Percentiles rank a stretch among this genome's conserved stretches.
Conservation (phyloP, 2,888 invertebrate genomes). For the Patella pellucida region DNA sequence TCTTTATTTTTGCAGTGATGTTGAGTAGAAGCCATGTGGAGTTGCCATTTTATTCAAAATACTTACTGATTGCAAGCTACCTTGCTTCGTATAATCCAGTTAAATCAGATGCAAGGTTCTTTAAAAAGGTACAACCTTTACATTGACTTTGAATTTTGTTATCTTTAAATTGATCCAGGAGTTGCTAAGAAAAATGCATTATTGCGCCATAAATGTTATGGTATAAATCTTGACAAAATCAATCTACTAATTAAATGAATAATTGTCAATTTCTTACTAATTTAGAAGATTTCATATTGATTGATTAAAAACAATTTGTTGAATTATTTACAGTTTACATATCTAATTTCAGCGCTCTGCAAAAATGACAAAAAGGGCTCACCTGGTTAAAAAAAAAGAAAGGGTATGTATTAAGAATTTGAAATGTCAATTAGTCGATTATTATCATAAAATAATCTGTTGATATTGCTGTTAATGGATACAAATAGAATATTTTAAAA, state of each 20-base stretch:
- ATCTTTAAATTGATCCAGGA: too few relatives aligned
- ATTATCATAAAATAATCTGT: too few relatives aligned
- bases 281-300: too few relatives aligned
- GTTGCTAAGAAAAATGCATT: too few relatives aligned
- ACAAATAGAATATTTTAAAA: too few relatives aligned
- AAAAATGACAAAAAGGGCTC: conserved; percentile 42
- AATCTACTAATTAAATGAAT: too few relatives aligned
- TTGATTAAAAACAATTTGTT: not conserved
- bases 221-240: too few relatives aligned
- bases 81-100: conserved; percentile 93
- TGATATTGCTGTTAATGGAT: too few relatives aligned
- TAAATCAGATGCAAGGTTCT: conserved; percentile 87
- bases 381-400: conserved; percentile 57
- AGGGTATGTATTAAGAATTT: conserved; percentile 48
- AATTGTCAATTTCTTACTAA: too few relatives aligned
- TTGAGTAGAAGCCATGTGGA: conserved; percentile 65
- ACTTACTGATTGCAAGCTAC: conserved; percentile 89
- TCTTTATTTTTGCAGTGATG: conserved; percentile 37
- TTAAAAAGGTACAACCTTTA: conserved; percentile 77
- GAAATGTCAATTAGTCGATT: not conserved
- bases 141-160: too few relatives aligned
- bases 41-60: conserved; percentile 91
- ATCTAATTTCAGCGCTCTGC: conserved; percentile 49
- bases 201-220: too few relatives aligned
- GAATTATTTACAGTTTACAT: not conserved